Percentiles rank a stretch among this genome's conserved stretches.
phyloP scores from a whole-genome alignment of 2,113 vertebrate genomes.

The Piaya cayana region DNA sequence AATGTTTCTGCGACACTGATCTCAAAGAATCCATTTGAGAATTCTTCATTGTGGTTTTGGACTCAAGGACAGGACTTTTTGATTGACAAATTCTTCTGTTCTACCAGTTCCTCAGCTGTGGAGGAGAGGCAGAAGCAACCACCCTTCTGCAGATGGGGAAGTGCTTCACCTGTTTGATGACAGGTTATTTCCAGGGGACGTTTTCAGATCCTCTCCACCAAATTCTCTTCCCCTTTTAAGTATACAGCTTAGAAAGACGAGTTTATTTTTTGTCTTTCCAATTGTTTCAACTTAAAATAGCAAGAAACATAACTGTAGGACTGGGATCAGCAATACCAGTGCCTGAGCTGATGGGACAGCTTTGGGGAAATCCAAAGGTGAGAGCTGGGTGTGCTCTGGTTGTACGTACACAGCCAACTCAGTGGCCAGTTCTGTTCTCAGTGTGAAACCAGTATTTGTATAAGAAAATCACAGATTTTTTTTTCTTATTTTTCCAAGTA shows the following conservation, averaged over 20 bases:
- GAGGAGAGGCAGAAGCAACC: neutral
- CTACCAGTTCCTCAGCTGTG: neutral
- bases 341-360: neutral
- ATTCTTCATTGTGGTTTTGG: neutral
- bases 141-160: neutral
- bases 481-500: neutral
- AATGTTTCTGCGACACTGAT: neutral
- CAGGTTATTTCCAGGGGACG: neutral
- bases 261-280: neutral
- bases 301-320: neutral
- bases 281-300: neutral
- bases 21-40: neutral
- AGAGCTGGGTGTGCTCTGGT: neutral
- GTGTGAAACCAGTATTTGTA: neutral
- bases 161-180: neutral
- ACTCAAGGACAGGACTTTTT: neutral
- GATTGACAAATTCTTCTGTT: neutral
- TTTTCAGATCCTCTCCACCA: neutral
- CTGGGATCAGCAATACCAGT: neutral
- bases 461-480: accelerated
- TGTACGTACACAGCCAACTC: neutral
- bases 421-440: neutral
- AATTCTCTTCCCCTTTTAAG: neutral
- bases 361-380: neutral
- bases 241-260: neutral